These are phyloP conservation scores for Drosophila macrothrix DNA, from an alignment of 2,888 invertebrate species.

Conservation along the genomic window DNA sequence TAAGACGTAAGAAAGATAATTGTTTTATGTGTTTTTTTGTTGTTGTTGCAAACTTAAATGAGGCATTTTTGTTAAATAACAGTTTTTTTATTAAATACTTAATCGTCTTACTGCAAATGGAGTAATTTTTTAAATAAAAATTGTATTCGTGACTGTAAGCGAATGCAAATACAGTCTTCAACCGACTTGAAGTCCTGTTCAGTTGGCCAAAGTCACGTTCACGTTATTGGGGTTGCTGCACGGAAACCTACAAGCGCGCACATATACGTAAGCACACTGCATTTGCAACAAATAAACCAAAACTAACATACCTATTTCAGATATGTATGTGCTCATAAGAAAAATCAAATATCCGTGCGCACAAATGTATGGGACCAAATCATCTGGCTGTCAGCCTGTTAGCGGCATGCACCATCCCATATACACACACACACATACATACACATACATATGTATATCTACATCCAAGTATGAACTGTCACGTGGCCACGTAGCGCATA, in stretches of 20 bases:
- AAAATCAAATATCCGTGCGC: slow-evolving; percentile 45
- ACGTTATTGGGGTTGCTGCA: neutral
- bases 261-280: neutral
- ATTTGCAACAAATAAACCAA: slow-evolving; percentile 39
- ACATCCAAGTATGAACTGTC: slow-evolving; percentile 15
- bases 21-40: neutral
- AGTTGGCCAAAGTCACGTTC: slow-evolving; percentile 47
- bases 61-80: neutral
- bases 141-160: slow-evolving; percentile 7
- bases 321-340: slow-evolving; percentile 18
- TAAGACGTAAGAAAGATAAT: neutral
- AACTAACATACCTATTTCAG: slow-evolving; percentile 18
- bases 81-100: neutral
- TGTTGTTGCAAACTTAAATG: too few relatives aligned
- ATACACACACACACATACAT: slow-evolving; percentile 1
- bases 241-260: neutral
- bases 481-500: slow-evolving; percentile 56
- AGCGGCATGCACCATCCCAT: slow-evolving; percentile 19
- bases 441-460: neutral
- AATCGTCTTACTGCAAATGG: neutral
- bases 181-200: slow-evolving; percentile 18
- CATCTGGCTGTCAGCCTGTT: slow-evolving; percentile 41
- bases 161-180: slow-evolving; percentile 12
- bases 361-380: slow-evolving; percentile 25
- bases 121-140: neutral